Base-by-base conservation (phyloP, 2,888 invertebrate genomes). In the Caenorhabditis japonica region DNA sequence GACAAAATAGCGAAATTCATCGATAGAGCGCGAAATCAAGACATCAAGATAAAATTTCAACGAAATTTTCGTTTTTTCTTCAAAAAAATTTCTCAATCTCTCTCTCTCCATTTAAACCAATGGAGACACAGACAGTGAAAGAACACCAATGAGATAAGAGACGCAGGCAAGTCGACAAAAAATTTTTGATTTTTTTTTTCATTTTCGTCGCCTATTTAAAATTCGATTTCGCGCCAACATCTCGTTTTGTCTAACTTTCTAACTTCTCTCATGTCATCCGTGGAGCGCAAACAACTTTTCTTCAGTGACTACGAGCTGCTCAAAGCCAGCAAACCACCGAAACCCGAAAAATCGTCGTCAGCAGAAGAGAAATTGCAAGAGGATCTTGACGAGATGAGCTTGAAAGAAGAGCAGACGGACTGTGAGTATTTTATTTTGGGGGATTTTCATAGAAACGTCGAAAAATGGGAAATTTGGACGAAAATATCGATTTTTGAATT, bases 221-320 rank as follows among this genome's bases (percentile, higher is more conserved):
- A n/a, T n/a, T n/a, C n/a, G n/a, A n/a, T n/a, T n/a, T n/a, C n/a
- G n/a, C n/a, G n/a, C n/a, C n/a, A n/a, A n/a, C n/a, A n/a, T n/a
- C n/a, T n/a, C n/a, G n/a, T n/a, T n/a, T n/a, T n/a, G n/a, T n/a
- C n/a, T n/a, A n/a, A n/a, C n/a, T n/a, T n/a, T n/a, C n/a, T n/a
- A n/a, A n/a, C n/a, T n/a, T n/a, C n/a, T n/a, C n/a, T n/a, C n/a
- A n/a, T n/a, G n/a, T n/a, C n/a, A n/a, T n/a, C n/a, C n/a, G n/a
- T n/a, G n/a, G n/a, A n/a, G n/a, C n/a, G n/a, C n/a, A n/a, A n/a
- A n/a, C n/a, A n/a, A n/a, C n/a, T n/a, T n/a, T n/a, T 68, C 36
- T 70, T 25, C 60, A 71, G 71, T 38, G 71, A 71, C 47, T 46
- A 34, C 34, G 71, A 71, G 4, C 46, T 71, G 2, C 46, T 71